phyloP scores from a whole-genome alignment of 2,113 vertebrate species.

The Condylura cristata region DNA sequence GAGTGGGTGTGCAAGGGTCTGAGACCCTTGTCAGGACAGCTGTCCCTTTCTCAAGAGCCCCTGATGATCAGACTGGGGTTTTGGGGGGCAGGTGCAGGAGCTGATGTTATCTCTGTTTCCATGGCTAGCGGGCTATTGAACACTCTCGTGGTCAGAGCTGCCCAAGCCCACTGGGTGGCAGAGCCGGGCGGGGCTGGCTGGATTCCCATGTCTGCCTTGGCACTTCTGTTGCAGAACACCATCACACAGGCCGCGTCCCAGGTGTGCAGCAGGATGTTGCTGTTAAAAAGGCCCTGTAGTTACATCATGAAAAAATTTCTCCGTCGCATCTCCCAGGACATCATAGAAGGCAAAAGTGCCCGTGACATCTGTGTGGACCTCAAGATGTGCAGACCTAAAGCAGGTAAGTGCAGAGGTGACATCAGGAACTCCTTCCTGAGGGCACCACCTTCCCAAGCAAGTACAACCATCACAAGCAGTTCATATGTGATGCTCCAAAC shows the following conservation, averaged over 20 bases:
- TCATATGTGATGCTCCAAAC: not conserved
- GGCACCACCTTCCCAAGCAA: not conserved
- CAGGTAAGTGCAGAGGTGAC: not conserved
- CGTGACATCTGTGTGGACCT: not conserved
- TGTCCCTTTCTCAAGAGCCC: not conserved
- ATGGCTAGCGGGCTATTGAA: not conserved
- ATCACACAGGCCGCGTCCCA: accelerated
- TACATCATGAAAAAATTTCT: accelerated
- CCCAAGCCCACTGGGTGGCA: not conserved
- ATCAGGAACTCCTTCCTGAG: not conserved
- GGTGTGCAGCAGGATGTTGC: accelerated
- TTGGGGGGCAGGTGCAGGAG: not conserved
- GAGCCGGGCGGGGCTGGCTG: not conserved
- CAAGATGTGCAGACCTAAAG: not conserved
- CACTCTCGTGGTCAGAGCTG: not conserved
- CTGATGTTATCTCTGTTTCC: not conserved
- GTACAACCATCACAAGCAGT: not conserved
- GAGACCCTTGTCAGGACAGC: not conserved
- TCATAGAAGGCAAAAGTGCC: not conserved
- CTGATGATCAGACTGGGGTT: not conserved
- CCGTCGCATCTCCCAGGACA: accelerated
- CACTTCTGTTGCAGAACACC: not conserved
- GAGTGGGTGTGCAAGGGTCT: not conserved
- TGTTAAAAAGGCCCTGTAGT: accelerated
- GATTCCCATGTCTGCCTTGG: accelerated